Evolutionary conservation across 2,797 vertebrate genomes (phyloP), one percentile per base, ranked within the genome.

Genomic region (Oryzias dopingdopingensis): DNA sequence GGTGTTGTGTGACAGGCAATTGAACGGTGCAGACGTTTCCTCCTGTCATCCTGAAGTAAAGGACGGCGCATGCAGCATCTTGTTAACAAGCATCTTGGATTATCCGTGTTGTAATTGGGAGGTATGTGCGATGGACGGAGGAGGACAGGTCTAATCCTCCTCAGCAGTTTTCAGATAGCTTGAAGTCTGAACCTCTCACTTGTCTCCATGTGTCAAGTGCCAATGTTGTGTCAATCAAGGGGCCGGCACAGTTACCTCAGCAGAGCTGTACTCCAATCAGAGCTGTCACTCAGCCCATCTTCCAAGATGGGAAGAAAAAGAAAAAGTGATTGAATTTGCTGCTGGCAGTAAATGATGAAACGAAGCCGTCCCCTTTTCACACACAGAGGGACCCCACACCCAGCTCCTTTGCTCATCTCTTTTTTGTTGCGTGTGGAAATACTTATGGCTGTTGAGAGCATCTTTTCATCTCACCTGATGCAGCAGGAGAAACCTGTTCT

Each of bases 301-400:
- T 81, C 80, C 72, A 62, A 80, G 80, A 86, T 79, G 73, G 83
- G 86, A 74, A 70, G 76, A 73, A 81, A 70, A 76, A 62, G 67
- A 52, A 63, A 85, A 81, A 80, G 85, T 88, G 88, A 89, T 90
- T 90, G 81, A 82, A 88, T 88, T 89, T 78, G 73, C 85, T 83
- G 80, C 81, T 72, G 62, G 80, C 74, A 85, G 79, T 76, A 87
- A 88, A 88, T 86, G 87, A 90, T 86, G 86, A 88, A 86, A 88
- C 84, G 83, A 82, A 84, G 86, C 74, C 78, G 42, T 20, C 46
- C 62, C 65, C 67, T 20, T 62, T 62, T 42, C 52, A 44, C 59
- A 74, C 64, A 83, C 76, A 72, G 67, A 29, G 72, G 64, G 76
- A 62, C 70, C 58, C 47, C 55, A 46, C 40, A 46, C 42, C 43